Evolutionary conservation across 2,888 invertebrate genomes (phyloP), one percentile per base, ranked within the genome.

Genomic region (Drosophila siamana): DNA sequence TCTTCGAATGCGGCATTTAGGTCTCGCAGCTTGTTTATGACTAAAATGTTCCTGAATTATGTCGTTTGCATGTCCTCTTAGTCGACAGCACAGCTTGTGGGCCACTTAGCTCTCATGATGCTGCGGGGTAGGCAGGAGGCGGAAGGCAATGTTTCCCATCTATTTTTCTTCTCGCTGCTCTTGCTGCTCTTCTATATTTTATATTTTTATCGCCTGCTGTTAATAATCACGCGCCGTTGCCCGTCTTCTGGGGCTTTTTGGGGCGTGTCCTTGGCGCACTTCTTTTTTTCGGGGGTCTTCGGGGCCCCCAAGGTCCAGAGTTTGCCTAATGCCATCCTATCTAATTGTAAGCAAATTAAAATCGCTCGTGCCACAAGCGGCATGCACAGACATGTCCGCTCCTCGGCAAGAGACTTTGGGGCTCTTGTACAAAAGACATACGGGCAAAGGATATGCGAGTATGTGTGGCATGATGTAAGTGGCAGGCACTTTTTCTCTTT

Each of bases 341-440:
- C 77, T 75, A 79, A 82, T 78, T 80, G 80, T 82, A 68, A 78
- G 64, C 60, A 72, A 77, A 80, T 82, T 59, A 80, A 76, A 79
- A 75, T 80, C 62, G 59, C 41, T 65, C 61, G 51, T 69, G 74
- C 69, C 63, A 50, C 16, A n/a, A 15, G 15, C 41, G 15, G 38
- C 43, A 30, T 51, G 65, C 51, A 43, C 43, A 28, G 38, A 59
- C 59, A 59, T 38, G 46, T 60, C 19, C 33, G 41, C 9, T 60
- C 19, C 33, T 41, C 9, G 15, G 30, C 36, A 38, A 41, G 22
- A 30, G 33, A 7, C 46, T 24, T 36, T 41, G 69, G 40, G 63
- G 19, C 28, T n/a, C 36, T 19, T 19, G 19, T 13, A 47, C 60
- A 33, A 26, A 4, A 41, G 9, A 22, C 33, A 36, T 16, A 43